These are phyloP conservation scores for Dromas ardeola DNA, from an alignment of 2,113 vertebrate genomes.

Conservation along the genomic window DNA sequence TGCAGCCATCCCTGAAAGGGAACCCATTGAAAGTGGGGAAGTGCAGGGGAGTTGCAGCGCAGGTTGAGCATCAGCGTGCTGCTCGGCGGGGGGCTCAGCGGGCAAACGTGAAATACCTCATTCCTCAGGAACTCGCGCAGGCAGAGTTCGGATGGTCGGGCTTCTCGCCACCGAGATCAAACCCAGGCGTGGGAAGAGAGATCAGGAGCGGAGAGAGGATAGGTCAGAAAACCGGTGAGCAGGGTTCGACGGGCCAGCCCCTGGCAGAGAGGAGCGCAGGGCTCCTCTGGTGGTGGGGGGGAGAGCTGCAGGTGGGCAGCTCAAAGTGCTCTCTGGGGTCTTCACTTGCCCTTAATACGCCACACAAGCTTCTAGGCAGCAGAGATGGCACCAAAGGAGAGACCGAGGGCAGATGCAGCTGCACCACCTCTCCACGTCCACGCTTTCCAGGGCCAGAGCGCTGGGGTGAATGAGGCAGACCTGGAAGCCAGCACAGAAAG, in stretches of 20 bases:
- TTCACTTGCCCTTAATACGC: neutral
- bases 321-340: neutral
- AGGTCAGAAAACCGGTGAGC: neutral
- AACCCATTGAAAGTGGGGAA: constrained; percentile 22
- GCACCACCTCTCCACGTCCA: neutral
- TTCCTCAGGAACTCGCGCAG: constrained; percentile 69
- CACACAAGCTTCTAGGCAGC: neutral
- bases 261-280: neutral
- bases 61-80: neutral
- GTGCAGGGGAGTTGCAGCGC: neutral
- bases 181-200: neutral
- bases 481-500: neutral
- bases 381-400: neutral
- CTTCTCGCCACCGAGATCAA: neutral
- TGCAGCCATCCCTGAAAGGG: neutral
- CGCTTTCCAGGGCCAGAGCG: neutral
- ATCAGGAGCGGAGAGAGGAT: neutral
- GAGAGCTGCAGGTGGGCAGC: neutral
- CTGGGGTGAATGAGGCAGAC: neutral
- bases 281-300: neutral
- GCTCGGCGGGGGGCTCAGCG: constrained; percentile 50
- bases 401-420: rapidly evolving
- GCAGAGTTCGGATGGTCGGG: neutral
- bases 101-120: constrained; percentile 71
- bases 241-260: neutral